Conservation (phyloP, 2,888 invertebrate genomes). For the Abscondita cerata region DNA sequence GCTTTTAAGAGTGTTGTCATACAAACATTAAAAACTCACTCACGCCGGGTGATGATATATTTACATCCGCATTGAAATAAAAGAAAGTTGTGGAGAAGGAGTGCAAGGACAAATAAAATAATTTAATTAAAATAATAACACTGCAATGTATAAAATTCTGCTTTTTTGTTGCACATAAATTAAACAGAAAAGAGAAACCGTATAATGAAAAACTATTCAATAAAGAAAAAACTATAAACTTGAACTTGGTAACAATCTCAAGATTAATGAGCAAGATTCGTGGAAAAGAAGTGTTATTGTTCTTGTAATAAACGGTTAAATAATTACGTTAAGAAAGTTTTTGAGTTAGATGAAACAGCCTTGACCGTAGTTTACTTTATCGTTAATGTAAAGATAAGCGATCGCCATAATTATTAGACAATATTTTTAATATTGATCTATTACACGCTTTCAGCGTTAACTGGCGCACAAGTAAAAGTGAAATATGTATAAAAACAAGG, state of each 20-base stretch:
- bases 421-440: slow-evolving; percentile 34
- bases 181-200: slow-evolving; percentile 6
- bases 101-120: slow-evolving; percentile 14
- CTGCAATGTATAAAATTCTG: no score
- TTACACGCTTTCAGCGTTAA: slow-evolving; percentile 49
- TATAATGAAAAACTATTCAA: neutral
- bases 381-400: neutral
- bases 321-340: slow-evolving; percentile 8
- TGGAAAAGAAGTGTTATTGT: neutral
- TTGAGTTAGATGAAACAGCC: slow-evolving; percentile 14
- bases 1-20: no score
- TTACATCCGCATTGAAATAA: slow-evolving; percentile 16
- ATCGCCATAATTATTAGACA: slow-evolving; percentile 3
- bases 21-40: neutral
- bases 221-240: neutral
- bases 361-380: slow-evolving; percentile 15
- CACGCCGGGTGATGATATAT: neutral
- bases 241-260: slow-evolving; percentile 8
- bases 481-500: slow-evolving; percentile 47
- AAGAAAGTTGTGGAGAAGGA: slow-evolving; percentile 12
- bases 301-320: slow-evolving; percentile 2
- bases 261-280: neutral
- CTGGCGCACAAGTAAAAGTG: slow-evolving; percentile 51
- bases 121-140: slow-evolving; percentile 1
- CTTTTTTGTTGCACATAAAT: no score